phyloP scores from a whole-genome alignment of 1,140 invertebrate species.

The Procambarus virginalis region DNA sequence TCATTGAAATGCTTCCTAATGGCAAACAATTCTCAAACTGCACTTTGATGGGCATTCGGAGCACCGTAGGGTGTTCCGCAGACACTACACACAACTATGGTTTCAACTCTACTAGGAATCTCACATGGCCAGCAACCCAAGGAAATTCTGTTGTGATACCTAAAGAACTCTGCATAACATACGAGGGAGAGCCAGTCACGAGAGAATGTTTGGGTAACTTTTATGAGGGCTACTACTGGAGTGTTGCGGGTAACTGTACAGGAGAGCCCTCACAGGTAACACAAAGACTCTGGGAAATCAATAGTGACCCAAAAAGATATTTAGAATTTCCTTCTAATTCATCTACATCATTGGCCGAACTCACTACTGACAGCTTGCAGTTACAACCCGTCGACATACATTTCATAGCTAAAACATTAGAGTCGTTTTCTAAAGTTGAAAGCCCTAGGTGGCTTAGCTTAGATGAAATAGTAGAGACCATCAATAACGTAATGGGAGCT shows the following conservation, averaged over 20 bases:
- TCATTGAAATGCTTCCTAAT: neutral
- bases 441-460: conserved; percentile 1
- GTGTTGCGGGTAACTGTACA: conserved; percentile 26
- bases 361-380: conserved; percentile 20
- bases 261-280: conserved; percentile 52
- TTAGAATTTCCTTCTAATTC: neutral
- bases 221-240: conserved; percentile 59
- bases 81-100: conserved; percentile 17
- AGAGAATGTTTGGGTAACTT: conserved; percentile 61
- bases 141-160: conserved; percentile 37
- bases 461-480: conserved; percentile 48
- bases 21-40: conserved; percentile 6
- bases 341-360: neutral
- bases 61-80: conserved; percentile 31
- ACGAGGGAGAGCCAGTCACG: conserved; percentile 56
- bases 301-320: neutral
- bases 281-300: conserved; percentile 29
- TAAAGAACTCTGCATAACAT: conserved; percentile 59
- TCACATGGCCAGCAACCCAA: conserved; percentile 41
- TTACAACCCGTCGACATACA: conserved; percentile 59
- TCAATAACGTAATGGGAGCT: conserved; percentile 56
- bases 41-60: conserved; percentile 11
- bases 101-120: neutral
- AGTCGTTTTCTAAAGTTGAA: conserved; percentile 2
- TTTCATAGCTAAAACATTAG: conserved; percentile 44